phyloP scores from a whole-genome alignment of 1,140 invertebrate species.

The Dendroctonus valens region DNA sequence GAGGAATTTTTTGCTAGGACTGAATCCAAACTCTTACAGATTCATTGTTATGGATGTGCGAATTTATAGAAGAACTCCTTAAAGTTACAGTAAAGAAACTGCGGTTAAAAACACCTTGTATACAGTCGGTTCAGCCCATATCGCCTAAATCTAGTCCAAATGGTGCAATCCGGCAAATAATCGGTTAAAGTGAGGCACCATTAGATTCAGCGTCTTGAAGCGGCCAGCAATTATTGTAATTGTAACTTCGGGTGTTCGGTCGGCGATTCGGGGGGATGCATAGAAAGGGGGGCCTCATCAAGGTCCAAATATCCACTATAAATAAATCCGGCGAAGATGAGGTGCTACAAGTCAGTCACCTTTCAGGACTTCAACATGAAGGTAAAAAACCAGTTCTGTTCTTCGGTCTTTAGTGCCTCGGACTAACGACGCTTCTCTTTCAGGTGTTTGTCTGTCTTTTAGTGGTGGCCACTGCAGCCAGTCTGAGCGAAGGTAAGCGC shows the following conservation, averaged over 20 bases:
- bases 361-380: constrained; percentile 37
- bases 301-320: constrained; percentile 30
- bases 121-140: no score
- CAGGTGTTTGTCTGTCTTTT: constrained; percentile 40
- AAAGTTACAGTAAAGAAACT: no score
- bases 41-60: no score
- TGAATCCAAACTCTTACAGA: no score
- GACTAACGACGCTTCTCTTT: constrained; percentile 14
- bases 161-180: constrained; percentile 11
- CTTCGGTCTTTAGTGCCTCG: no score
- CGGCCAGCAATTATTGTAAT: constrained; percentile 24
- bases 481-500: constrained; percentile 35
- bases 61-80: no score
- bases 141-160: constrained; percentile 7
- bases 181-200: constrained; percentile 8
- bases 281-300: constrained; percentile 37
- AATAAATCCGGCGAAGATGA: constrained; percentile 26
- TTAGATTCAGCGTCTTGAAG: constrained; percentile 9
- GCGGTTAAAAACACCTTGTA: no score
- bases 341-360: constrained; percentile 36
- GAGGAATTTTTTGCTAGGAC: no score
- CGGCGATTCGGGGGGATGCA: constrained; percentile 18
- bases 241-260: constrained; percentile 2
- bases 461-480: constrained; percentile 33
- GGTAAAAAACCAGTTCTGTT: constrained; percentile 19